Base-by-base conservation (phyloP, 2,797 vertebrate species). In the Megaceryle alcyon region DNA sequence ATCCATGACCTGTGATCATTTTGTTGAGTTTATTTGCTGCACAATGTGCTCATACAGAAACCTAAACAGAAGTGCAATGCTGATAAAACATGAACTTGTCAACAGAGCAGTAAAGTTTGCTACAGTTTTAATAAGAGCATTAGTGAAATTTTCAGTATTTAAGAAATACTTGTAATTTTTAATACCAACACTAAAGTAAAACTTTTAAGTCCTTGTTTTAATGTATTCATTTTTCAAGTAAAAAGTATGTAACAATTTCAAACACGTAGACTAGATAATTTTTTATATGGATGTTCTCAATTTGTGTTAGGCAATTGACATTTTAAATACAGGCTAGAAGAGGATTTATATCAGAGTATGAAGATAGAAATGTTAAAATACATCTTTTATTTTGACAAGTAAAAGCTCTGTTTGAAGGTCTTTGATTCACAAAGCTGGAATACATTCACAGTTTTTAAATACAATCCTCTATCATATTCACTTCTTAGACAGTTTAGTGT, bases 361-460 rank as follows among this genome's bases (percentile, higher is more conserved):
- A 43, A 78, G 92, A 95, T 39, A 94, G 78, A 96, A 90, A 96
- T 88, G 95, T 88, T 94, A 89, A 93, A 96, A 92, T 92, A 91
- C 80, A 82, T 86, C 92, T 90, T 94, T 94, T 96, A 92, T 92
- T 94, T 96, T 96, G 91, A 95, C 92, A 94, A 88, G 92, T 44
- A 80, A 90, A 95, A 92, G 65, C 94, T 94, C 90, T 70, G 78
- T 96, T 84, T 92, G 94, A 65, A 92, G 77, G 70, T 84, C 77
- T 96, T 94, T 84, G 91, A 95, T 86, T 94, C 96, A 94, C 73
- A 94, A 91, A 92, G 87, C 92, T 91, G 91, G 91, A 96, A 94
- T 84, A 90, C 77, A 84, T 86, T 92, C 82, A 88, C 57, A 79
- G 64, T 91, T 96, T 84, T 94, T 95, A 96, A 95, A 94, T 88